Conservation (phyloP, 92 coral and sea anemone species). For the Porites cylindrica region DNA sequence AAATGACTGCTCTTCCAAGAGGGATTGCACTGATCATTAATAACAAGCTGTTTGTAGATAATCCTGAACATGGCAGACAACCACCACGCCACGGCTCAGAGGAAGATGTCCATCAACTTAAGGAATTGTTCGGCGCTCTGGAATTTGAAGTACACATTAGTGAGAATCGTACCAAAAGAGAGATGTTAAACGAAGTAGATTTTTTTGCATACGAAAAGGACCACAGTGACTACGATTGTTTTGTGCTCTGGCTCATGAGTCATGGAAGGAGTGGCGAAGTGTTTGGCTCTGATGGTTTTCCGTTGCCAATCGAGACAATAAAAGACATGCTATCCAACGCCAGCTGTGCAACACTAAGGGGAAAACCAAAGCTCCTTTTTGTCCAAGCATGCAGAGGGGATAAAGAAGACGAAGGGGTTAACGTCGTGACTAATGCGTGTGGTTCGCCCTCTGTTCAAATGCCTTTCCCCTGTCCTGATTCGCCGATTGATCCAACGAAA, state of each 20-base stretch:
- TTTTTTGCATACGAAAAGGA: background rate
- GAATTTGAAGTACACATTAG: constrained; percentile 35
- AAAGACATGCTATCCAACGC: constrained; percentile 42
- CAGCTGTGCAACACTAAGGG: constrained; percentile 57
- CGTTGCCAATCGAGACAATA: constrained; percentile 6
- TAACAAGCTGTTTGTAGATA: background rate
- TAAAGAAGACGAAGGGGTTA: constrained; percentile 22
- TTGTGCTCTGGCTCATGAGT: constrained; percentile 80
- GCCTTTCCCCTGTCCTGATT: background rate
- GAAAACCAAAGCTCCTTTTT: constrained; percentile 82
- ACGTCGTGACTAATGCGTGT: background rate
- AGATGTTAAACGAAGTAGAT: constrained; percentile 18
- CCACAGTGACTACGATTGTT: constrained; percentile 69
- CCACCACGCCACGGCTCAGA: constrained; percentile 55
- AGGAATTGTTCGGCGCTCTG: constrained; percentile 46
- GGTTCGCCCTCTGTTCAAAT: too few relatives aligned
- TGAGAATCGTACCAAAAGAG: constrained; percentile 20
- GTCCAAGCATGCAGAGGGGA: constrained; percentile 91
- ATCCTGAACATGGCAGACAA: background rate
- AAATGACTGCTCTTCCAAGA: constrained; percentile 69
- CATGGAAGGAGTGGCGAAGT: constrained; percentile 72
- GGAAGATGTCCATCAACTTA: constrained; percentile 52
- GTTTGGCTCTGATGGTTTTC: constrained; percentile 61
- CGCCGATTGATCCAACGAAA: background rate
- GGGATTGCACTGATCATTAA: constrained; percentile 84